phyloP scores from a whole-genome alignment of 1,140 invertebrate genomes.

The Drosophila arizonae region DNA sequence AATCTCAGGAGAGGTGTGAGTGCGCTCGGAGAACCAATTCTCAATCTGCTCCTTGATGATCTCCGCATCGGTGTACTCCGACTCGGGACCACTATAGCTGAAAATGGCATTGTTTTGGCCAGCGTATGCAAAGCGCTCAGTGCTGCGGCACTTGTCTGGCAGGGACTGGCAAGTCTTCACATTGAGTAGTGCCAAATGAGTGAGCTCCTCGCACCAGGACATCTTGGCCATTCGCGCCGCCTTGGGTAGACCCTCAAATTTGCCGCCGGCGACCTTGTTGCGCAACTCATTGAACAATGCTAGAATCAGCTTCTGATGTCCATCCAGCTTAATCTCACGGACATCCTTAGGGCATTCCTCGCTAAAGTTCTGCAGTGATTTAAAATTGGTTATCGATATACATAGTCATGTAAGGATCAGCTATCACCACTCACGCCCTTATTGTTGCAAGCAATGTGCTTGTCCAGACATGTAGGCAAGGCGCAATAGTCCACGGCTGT shows the following conservation, averaged over 20 bases:
- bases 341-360: constrained; percentile 49
- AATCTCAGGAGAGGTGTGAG: constrained; percentile 39
- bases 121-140: constrained; percentile 59
- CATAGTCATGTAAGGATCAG: too few relatives aligned
- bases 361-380: constrained; percentile 49
- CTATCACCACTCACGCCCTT: constrained; percentile 48
- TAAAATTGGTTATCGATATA: background rate
- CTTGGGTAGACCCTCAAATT: constrained; percentile 48
- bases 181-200: constrained; percentile 53
- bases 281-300: constrained; percentile 59
- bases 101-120: constrained; percentile 65
- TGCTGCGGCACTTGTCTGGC: constrained; percentile 66
- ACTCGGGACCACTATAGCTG: constrained; percentile 56
- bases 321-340: constrained; percentile 39
- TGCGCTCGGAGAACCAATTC: constrained; percentile 55
- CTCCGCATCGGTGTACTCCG: constrained; percentile 57
- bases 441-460: constrained; percentile 65
- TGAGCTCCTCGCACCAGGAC: constrained; percentile 65
- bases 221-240: constrained; percentile 67
- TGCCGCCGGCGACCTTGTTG: constrained; percentile 59
- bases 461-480: constrained; percentile 59
- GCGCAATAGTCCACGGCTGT: constrained; percentile 55
- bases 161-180: constrained; percentile 51
- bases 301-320: constrained; percentile 53
- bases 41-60: constrained; percentile 64